Evolutionary conservation across 2,888 invertebrate species (phyloP), one percentile per base, ranked within the genome.

Genomic region (Lasioglossum malachurum): DNA sequence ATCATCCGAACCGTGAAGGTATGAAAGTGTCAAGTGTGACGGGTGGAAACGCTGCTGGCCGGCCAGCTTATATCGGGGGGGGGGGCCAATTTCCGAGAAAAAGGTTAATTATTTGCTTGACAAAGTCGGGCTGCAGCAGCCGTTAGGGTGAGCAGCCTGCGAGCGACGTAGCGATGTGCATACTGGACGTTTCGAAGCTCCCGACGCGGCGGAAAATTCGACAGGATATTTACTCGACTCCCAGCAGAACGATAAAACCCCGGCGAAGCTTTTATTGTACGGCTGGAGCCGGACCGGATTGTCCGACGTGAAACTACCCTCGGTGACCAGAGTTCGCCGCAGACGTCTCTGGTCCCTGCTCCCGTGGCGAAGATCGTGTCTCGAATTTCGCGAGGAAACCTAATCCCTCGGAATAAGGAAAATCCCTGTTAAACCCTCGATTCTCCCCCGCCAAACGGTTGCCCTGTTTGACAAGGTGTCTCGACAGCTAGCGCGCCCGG

Each of bases 371-470:
- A 64, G 76, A 53, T 82, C 57, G 80, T 80, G 69, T 69, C 80
- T 83, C 57, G 75, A 80, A 75, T 83, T 64, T 76, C 75, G 41
- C 75, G 31, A 46, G 73, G 64, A 46, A 79, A 79, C 49, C 49
- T 78, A 73, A 82, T 78, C 71, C 78, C 78, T 1, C n/a, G 53
- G 53, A 75, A 78, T 72, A 78, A 75, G 75, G 64, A 75, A 84
- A 78, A 83, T 83, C 82, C 82, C 44, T 75, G 75, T 78, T 78
- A 83, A 78, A 78, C 74, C 82, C 75, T 67, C 69, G 75, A 69
- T 23, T 27, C 27, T 14, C 19, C 31, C 64, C 31, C 44, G n/a
- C 74, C 19, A 46, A 38, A n/a, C 49, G 14, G 41, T 8, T 16
- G 16, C 53, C 71, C 69, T 71, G 71, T 71, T 27, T 41, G 71